Evolutionary conservation across 2,888 invertebrate genomes (phyloP).

Genomic region (Brachyptera risi): DNA sequence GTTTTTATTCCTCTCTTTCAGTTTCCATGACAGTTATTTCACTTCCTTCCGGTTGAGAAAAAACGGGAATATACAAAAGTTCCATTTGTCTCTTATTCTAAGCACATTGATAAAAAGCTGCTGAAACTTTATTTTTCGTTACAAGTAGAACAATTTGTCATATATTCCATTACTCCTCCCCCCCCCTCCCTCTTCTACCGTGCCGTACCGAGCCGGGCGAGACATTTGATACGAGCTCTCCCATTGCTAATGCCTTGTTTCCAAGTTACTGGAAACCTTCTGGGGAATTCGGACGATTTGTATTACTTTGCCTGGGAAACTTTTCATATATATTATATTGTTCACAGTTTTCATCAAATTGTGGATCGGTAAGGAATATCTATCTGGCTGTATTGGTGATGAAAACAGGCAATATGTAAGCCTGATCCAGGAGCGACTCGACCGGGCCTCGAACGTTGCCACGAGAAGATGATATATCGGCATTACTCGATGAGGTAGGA

Average conservation of each 20-base stretch:
- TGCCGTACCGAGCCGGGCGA: background rate
- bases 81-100: conserved; percentile 13
- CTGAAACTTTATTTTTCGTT: conserved; percentile 17
- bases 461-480: too few species aligned
- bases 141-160: conserved; percentile 21
- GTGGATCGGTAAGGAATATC: too few species aligned
- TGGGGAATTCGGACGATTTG: background rate
- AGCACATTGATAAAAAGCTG: conserved; percentile 4
- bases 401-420: too few species aligned
- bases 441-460: too few species aligned
- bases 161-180: conserved; percentile 18
- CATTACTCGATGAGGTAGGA: too few species aligned
- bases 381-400: too few species aligned
- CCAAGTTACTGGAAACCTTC: background rate
- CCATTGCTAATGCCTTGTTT: background rate
- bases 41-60: background rate
- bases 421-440: too few species aligned
- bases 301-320: background rate
- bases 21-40: conserved; percentile 11
- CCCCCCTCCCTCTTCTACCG: background rate
- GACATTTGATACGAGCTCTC: background rate
- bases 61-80: conserved; percentile 6
- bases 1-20: conserved; percentile 2
- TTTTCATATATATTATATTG: background rate
- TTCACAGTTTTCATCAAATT: background rate